These are phyloP conservation scores for Craniophora ligustri DNA, from an alignment of 2,888 invertebrate species.

Conservation along the genomic window DNA sequence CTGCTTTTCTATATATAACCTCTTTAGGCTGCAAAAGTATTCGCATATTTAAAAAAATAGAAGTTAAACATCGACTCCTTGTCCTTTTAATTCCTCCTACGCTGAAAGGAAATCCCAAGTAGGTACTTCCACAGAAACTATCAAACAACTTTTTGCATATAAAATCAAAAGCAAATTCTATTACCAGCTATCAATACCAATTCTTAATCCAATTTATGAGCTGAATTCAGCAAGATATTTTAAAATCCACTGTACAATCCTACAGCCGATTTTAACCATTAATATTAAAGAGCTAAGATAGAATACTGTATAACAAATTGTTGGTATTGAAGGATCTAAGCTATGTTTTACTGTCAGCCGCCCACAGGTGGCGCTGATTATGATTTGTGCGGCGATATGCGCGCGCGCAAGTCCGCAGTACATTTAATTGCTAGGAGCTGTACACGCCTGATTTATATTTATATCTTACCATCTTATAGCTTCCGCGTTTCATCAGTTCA, in stretches of 20 bases:
- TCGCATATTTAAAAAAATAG: too few relatives aligned
- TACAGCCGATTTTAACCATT: conserved; percentile 22
- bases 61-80: neutral
- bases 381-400: conserved; percentile 68
- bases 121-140: conserved; percentile 20
- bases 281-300: conserved; percentile 28
- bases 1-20: too few relatives aligned
- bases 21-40: too few relatives aligned
- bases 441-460: conserved; percentile 55
- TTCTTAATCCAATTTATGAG: conserved; percentile 50
- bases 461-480: conserved; percentile 50
- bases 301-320: conserved; percentile 24
- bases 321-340: conserved; percentile 50
- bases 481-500: conserved; percentile 51
- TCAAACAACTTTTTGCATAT: conserved; percentile 28
- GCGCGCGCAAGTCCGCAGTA: conserved; percentile 54
- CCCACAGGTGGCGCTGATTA: conserved; percentile 74
- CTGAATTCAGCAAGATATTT: conserved; percentile 36
- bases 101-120: conserved; percentile 14
- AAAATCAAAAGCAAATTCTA: conserved; percentile 47
- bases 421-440: conserved; percentile 55
- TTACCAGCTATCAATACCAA: conserved; percentile 49
- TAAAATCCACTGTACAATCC: conserved; percentile 27
- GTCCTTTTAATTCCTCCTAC: conserved; percentile 20
- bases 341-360: conserved; percentile 59